phyloP scores from a whole-genome alignment of 2,888 invertebrate genomes.

The Drosophila nigritarsus region DNA sequence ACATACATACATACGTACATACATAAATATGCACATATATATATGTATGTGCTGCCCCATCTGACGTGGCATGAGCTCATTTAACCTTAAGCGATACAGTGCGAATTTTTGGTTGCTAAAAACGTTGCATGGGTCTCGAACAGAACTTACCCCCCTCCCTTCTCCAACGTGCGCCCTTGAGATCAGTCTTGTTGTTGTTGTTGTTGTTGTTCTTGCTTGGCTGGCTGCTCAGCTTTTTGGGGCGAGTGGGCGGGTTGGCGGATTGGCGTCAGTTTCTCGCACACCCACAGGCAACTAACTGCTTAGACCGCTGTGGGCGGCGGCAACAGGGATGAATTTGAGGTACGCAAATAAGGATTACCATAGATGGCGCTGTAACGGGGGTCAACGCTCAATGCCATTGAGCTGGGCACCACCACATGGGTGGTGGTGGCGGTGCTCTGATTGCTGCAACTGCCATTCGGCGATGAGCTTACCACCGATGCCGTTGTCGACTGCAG shows the following conservation, averaged over 20 bases:
- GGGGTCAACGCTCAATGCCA: slow-evolving; percentile 89
- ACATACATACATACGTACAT: background rate
- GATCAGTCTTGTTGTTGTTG: slow-evolving; percentile 67
- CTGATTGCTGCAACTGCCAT: slow-evolving; percentile 84
- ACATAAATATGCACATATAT: slow-evolving; percentile 2
- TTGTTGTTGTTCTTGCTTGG: slow-evolving; percentile 9
- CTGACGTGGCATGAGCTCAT: slow-evolving; percentile 54
- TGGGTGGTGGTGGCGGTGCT: slow-evolving; percentile 84
- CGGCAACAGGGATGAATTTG: slow-evolving; percentile 86
- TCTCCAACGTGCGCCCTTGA: slow-evolving; percentile 44
- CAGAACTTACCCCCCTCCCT: slow-evolving; percentile 20
- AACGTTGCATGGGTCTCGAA: slow-evolving; percentile 25
- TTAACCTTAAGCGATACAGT: slow-evolving; percentile 45
- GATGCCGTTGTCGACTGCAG: slow-evolving; percentile 84
- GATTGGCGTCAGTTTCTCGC: background rate
- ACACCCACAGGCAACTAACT: background rate
- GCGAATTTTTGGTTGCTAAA: slow-evolving; percentile 73
- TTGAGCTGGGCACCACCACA: slow-evolving; percentile 76
- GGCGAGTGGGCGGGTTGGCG: background rate
- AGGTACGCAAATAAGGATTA: slow-evolving; percentile 93
- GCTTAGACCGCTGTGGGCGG: slow-evolving; percentile 86
- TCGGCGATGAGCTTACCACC: slow-evolving; percentile 85
- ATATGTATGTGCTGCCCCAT: slow-evolving; percentile 34
- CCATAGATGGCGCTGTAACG: slow-evolving; percentile 95
- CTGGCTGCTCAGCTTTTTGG: slow-evolving; percentile 9